These are phyloP conservation scores for Ceuthmochares aereus DNA, from an alignment of 2,113 vertebrate genomes.

Conservation along the genomic window DNA sequence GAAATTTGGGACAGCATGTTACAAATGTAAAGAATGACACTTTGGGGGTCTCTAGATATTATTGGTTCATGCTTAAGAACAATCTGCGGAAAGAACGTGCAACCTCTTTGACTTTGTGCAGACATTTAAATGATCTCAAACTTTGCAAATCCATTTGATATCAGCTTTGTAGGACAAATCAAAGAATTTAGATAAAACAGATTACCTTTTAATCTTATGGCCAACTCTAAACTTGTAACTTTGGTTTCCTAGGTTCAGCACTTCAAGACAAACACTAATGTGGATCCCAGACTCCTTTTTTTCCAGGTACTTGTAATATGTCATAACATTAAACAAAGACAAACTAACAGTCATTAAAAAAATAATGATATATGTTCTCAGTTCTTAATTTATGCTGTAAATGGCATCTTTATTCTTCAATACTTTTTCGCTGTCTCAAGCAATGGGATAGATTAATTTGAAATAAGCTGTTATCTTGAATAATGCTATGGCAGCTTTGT, in stretches of 20 bases:
- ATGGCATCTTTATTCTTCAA: neutral
- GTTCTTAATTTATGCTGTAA: neutral
- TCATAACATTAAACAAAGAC: neutral
- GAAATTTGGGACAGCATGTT: neutral
- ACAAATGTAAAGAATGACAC: neutral
- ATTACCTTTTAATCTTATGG: neutral
- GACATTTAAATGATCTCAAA: neutral
- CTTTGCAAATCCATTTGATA: neutral
- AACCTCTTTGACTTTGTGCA: neutral
- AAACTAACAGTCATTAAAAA: neutral
- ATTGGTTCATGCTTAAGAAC: neutral
- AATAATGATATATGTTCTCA: neutral
- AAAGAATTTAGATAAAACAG: neutral
- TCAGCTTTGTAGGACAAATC: neutral
- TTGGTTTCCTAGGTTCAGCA: conserved; percentile 90
- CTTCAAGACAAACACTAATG: conserved; percentile 96
- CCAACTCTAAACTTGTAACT: conserved; percentile 17
- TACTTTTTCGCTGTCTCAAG: neutral
- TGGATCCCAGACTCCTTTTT: conserved; percentile 99
- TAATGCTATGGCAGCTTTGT: neutral
- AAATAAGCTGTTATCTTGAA: neutral
- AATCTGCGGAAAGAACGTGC: neutral
- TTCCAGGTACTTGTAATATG: conserved; percentile 87
- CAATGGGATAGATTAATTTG: neutral
- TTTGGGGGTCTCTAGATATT: neutral